These are phyloP conservation scores for Coleophora flavipennella DNA, from an alignment of 2,888 invertebrate species.

Conservation along the genomic window DNA sequence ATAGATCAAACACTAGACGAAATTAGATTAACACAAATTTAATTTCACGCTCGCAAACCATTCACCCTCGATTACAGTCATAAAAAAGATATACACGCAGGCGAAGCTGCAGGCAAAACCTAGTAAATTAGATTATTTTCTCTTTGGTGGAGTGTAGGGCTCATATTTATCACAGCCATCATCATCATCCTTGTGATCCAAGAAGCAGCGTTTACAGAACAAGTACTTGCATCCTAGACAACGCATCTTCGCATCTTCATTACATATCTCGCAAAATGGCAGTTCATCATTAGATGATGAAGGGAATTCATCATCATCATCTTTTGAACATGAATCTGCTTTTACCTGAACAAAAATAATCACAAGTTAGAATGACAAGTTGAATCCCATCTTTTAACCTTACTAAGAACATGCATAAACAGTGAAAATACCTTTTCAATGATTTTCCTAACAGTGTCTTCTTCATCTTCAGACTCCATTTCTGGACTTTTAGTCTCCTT, in stretches of 20 bases:
- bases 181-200: slow-evolving; percentile 78
- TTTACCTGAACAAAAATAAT: slow-evolving; percentile 30
- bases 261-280: slow-evolving; percentile 90
- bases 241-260: slow-evolving; percentile 81
- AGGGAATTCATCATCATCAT: slow-evolving; percentile 24
- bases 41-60: too few relatives aligned
- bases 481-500: slow-evolving; percentile 8
- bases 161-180: slow-evolving; percentile 68
- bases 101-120: too few relatives aligned
- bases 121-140: too few relatives aligned
- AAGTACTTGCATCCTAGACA: slow-evolving; percentile 88
- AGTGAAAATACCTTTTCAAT: slow-evolving; percentile 43
- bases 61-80: too few relatives aligned
- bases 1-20: too few relatives aligned
- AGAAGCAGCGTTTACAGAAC: slow-evolving; percentile 84
- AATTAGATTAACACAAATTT: too few relatives aligned
- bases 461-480: slow-evolving; percentile 45
- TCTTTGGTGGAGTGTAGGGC: slow-evolving; percentile 36
- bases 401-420: neutral
- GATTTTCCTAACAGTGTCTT: slow-evolving; percentile 41
- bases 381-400: neutral
- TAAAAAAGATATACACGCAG: too few relatives aligned
- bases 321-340: slow-evolving; percentile 38
- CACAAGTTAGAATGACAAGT: neutral
- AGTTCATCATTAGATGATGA: slow-evolving; percentile 66